Evolutionary conservation across 1,140 invertebrate species (phyloP).

Genomic region (Drosophila bipectinata): DNA sequence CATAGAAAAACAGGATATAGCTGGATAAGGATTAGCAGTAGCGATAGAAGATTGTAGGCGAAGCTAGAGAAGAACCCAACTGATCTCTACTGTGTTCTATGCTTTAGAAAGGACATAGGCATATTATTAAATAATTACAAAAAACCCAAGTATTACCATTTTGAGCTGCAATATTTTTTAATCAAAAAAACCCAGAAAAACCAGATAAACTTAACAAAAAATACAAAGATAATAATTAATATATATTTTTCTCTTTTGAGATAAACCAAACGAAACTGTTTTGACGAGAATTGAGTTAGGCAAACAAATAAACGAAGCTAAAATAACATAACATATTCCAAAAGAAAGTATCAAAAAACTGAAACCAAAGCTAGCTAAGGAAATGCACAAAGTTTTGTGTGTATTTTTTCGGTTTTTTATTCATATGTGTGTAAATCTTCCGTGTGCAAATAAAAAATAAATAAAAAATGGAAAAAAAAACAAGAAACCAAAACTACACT

Average conservation of each 20-base stretch:
- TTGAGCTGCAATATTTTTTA: constrained; percentile 81
- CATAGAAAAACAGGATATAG: constrained; percentile 14
- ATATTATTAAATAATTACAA: constrained; percentile 41
- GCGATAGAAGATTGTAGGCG: constrained; percentile 13
- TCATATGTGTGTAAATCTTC: constrained; percentile 72
- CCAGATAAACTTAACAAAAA: constrained; percentile 46
- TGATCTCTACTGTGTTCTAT: constrained; percentile 74
- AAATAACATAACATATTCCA: constrained; percentile 66
- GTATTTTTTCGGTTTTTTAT: constrained; percentile 75
- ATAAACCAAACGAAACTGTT: constrained; percentile 70
- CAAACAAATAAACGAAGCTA: constrained; percentile 42
- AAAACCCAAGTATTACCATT: constrained; percentile 77
- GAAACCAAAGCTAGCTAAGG: constrained; percentile 56
- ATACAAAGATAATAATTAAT: constrained; percentile 78
- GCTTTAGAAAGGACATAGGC: constrained; percentile 44
- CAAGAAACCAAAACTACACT: constrained; percentile 52
- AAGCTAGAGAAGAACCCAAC: constrained; percentile 39
- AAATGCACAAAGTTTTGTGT: constrained; percentile 66
- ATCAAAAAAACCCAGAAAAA: constrained; percentile 57
- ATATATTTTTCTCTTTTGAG: constrained; percentile 83
- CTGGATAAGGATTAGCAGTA: constrained; percentile 24
- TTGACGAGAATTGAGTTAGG: constrained; percentile 80
- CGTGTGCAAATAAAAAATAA: constrained; percentile 63
- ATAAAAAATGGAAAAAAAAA: constrained; percentile 14
- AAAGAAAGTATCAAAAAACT: constrained; percentile 45